These are phyloP conservation scores for Nilaparvata lugens DNA, from an alignment of 1,140 invertebrate genomes.

Conservation along the genomic window DNA sequence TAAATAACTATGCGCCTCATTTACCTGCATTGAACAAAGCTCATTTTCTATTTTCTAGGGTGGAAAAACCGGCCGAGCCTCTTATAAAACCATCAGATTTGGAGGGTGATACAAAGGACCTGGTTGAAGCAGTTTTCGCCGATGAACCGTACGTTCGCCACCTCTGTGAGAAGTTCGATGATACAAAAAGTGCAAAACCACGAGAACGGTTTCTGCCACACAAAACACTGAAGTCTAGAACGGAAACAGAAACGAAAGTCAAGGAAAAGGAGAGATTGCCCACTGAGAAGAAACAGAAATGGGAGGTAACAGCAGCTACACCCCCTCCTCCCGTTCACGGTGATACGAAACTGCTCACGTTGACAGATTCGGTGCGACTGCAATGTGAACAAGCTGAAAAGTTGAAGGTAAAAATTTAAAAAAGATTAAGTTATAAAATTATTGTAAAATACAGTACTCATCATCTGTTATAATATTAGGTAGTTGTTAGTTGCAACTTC, in stretches of 20 bases:
- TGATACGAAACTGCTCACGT: slow-evolving; percentile 41
- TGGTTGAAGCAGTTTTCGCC: not conserved
- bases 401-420: slow-evolving; percentile 36
- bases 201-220: slow-evolving; percentile 47
- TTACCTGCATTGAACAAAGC: too few relatives aligned
- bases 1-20: too few relatives aligned
- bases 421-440: too few relatives aligned
- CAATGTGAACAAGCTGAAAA: slow-evolving; percentile 39
- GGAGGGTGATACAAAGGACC: slow-evolving; percentile 16
- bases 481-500: slow-evolving; percentile 12
- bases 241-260: slow-evolving; percentile 51
- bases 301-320: slow-evolving; percentile 62
- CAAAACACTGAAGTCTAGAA: slow-evolving; percentile 50
- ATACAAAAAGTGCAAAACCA: slow-evolving; percentile 29
- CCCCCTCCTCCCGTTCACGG: slow-evolving; percentile 43
- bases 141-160: slow-evolving; percentile 40
- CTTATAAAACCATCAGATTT: slow-evolving; percentile 52
- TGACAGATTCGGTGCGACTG: slow-evolving; percentile 47
- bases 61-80: slow-evolving; percentile 41
- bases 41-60: too few relatives aligned
- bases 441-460: too few relatives aligned
- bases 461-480: slow-evolving; percentile 29
- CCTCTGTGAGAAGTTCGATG: slow-evolving; percentile 47
- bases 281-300: slow-evolving; percentile 44
- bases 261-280: slow-evolving; percentile 32